Evolutionary conservation across 2,888 invertebrate species (phyloP).

Genomic region (Unio delphinus): DNA sequence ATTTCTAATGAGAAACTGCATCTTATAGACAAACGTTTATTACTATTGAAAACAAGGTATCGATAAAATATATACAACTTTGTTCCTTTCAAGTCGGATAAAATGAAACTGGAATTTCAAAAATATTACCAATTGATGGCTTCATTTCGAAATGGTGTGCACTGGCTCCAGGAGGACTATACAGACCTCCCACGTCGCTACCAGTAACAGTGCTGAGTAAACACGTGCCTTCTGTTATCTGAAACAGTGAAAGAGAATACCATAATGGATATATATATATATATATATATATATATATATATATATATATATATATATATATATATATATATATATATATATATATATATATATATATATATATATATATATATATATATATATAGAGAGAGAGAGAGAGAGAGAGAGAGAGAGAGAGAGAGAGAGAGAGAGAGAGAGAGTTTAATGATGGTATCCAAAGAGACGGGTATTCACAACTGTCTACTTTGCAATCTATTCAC

Average conservation of each 20-base stretch:
- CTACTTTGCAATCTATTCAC: too few species aligned
- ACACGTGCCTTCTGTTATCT: conserved; percentile 64
- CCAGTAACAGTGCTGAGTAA: conserved; percentile 64
- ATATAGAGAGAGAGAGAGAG: too few species aligned
- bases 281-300: conserved; percentile 1
- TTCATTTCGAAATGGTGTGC: conserved; percentile 70
- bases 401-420: background rate
- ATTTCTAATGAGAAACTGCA: too few species aligned
- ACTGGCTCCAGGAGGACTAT: conserved; percentile 54
- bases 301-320: conserved; percentile 5
- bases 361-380: too few species aligned
- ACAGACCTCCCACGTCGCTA: conserved; percentile 66
- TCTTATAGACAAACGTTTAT: too few species aligned
- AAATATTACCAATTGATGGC: conserved; percentile 60
- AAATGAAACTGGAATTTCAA: background rate
- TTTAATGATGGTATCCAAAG: background rate
- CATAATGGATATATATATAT: background rate
- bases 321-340: conserved; percentile 4
- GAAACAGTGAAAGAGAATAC: conserved; percentile 9
- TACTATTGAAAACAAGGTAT: background rate
- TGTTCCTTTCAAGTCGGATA: background rate
- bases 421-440: background rate
- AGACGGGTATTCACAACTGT: background rate
- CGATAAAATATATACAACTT: background rate
- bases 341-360: background rate